phyloP scores from a whole-genome alignment of 2,113 vertebrate species.

The Patagioenas fasciata region DNA sequence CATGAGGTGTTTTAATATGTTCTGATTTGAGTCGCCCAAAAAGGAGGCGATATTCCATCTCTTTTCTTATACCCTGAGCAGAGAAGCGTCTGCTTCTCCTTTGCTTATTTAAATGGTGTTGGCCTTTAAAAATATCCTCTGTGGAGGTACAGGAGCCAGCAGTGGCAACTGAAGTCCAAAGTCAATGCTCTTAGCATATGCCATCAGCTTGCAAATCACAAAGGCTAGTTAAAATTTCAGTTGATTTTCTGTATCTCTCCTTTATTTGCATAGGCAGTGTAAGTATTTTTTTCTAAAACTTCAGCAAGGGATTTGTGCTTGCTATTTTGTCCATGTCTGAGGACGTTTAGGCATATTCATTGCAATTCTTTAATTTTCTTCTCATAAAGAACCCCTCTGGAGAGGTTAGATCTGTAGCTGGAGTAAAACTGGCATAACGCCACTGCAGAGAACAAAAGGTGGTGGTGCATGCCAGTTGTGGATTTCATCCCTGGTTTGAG shows the following conservation, averaged over 20 bases:
- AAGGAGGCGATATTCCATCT: not conserved
- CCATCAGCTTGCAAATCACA: conserved; percentile 44
- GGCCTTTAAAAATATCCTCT: conserved; percentile 57
- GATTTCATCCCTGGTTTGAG: conserved; percentile 23
- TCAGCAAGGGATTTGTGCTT: conserved; percentile 31
- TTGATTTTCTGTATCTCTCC: conserved; percentile 29
- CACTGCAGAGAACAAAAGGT: not conserved
- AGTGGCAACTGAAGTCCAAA: conserved; percentile 58
- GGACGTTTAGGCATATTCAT: conserved; percentile 34
- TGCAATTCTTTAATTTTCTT: conserved; percentile 49
- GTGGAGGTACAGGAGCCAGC: not conserved
- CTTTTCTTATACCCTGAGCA: not conserved
- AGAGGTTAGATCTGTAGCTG: conserved; percentile 8
- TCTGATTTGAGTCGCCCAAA: not conserved
- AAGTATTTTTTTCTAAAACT: conserved; percentile 45
- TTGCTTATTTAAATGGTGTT: conserved; percentile 49
- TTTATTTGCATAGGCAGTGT: conserved; percentile 57
- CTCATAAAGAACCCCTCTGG: not conserved
- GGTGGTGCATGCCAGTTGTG: not conserved
- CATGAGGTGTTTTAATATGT: not conserved
- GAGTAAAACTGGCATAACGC: conserved; percentile 12
- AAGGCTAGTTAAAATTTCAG: conserved; percentile 57
- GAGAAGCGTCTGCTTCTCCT: conserved; percentile 8
- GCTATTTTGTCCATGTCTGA: conserved; percentile 31
- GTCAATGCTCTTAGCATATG: conserved; percentile 57